These are phyloP conservation scores for Hypomecis atomaria DNA, from an alignment of 2,888 invertebrate genomes.

Conservation along the genomic window DNA sequence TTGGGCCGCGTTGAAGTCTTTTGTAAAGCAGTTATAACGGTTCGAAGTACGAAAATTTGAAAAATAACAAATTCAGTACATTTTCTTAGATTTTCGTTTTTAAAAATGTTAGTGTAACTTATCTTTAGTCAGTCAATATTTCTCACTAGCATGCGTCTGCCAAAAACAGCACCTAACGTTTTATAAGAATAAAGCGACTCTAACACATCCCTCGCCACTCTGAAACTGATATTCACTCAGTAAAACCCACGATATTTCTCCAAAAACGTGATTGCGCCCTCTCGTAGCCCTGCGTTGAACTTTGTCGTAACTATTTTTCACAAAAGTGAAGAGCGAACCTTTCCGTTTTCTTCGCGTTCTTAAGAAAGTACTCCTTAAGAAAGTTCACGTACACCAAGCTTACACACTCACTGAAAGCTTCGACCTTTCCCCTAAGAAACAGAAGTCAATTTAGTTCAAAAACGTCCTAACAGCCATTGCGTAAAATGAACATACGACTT, in stretches of 20 bases:
- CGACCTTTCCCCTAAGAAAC: constrained; percentile 49
- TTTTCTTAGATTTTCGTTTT: too few species aligned
- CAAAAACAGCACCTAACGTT: too few species aligned
- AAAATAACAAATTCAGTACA: not conserved
- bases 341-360: constrained; percentile 81
- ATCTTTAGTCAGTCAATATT: too few species aligned
- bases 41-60: not conserved
- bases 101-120: too few species aligned
- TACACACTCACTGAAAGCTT: constrained; percentile 24
- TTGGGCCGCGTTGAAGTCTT: constrained; percentile 42
- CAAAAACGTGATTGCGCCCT: constrained; percentile 65
- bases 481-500: constrained; percentile 33
- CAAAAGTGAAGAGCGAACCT: constrained; percentile 79
- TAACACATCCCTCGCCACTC: not conserved
- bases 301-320: constrained; percentile 70
- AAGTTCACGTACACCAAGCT: constrained; percentile 61
- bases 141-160: too few species aligned
- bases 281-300: constrained; percentile 63
- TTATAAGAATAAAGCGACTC: constrained; percentile 6
- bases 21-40: constrained; percentile 10
- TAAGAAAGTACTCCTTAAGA: constrained; percentile 80
- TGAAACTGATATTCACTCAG: not conserved
- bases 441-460: constrained; percentile 39
- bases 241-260: constrained; percentile 9
- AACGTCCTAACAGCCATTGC: constrained; percentile 50